A percentile compares a stretch with the other conserved stretches of the same genome.
Evolutionary conservation across 1,140 invertebrate species (phyloP).

Genomic region (Drosophila melanica): DNA sequence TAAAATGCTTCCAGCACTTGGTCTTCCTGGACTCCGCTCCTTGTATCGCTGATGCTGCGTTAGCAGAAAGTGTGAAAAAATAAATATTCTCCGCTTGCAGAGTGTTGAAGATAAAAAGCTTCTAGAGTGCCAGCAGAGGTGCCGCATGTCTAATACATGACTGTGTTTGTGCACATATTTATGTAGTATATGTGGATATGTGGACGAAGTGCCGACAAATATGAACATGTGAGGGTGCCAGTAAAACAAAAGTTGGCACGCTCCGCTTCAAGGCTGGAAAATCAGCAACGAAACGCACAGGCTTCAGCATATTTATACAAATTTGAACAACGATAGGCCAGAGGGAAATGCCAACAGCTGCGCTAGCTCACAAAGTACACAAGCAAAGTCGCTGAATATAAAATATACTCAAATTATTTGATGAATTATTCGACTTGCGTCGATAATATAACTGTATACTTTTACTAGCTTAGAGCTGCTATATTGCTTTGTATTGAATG

Average conservation of each 20-base stretch:
- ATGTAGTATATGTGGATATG: conserved; percentile 1
- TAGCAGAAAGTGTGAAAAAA: conserved; percentile 47
- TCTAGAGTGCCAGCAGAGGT: conserved; percentile 31
- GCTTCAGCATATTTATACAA: conserved; percentile 62
- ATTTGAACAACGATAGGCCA: conserved; percentile 59
- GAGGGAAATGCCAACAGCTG: conserved; percentile 27
- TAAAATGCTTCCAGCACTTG: conserved; percentile 29
- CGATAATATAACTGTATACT: neutral
- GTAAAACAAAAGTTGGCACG: conserved; percentile 74
- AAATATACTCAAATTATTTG: conserved; percentile 15
- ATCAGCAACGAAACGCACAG: conserved; percentile 74
- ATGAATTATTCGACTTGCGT: neutral
- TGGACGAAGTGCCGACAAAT: conserved; percentile 54
- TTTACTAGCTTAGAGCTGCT: neutral
- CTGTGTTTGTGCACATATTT: neutral
- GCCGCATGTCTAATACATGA: conserved; percentile 36
- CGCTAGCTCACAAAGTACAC: conserved; percentile 27
- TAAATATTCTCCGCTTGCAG: conserved; percentile 13
- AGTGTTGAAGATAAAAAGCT: conserved; percentile 68
- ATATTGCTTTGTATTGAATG: neutral
- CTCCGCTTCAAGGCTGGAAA: conserved; percentile 71
- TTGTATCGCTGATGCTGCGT: conserved; percentile 32
- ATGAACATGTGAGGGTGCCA: conserved; percentile 29
- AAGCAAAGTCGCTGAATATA: conserved; percentile 20
- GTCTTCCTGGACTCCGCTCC: neutral